Conservation (phyloP, 2,797 vertebrate genomes). For the Odontamblyopus lacepedii region DNA sequence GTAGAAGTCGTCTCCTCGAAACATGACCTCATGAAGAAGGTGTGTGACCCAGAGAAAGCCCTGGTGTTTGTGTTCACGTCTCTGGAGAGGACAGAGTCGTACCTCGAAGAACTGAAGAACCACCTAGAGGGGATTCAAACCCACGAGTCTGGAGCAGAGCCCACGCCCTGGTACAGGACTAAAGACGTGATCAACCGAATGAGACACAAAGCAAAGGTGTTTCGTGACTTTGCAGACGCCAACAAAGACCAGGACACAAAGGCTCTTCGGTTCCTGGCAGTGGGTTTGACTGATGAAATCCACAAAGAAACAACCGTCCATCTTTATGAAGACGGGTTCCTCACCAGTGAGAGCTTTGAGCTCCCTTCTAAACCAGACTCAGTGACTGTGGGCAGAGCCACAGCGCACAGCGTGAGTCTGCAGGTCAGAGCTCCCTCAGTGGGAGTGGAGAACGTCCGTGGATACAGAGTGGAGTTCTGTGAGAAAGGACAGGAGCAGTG, state of each 20-base stretch:
- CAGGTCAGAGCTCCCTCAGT: background rate
- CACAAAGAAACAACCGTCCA: background rate
- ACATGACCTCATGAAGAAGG: background rate
- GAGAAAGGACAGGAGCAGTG: slow-evolving; percentile 1
- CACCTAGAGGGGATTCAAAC: background rate
- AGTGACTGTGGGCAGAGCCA: background rate
- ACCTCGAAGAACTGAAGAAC: background rate
- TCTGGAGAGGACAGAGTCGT: background rate
- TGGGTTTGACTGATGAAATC: background rate
- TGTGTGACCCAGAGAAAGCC: background rate
- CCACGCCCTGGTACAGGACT: background rate
- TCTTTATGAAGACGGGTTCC: background rate
- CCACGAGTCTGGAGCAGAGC: background rate
- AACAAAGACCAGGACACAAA: slow-evolving; percentile 12
- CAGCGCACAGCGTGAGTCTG: background rate
- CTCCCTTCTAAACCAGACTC: background rate
- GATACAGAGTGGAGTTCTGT: slow-evolving; percentile 1
- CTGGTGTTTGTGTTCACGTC: background rate
- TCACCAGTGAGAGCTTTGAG: background rate
- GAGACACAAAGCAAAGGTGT: background rate
- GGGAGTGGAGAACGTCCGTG: background rate
- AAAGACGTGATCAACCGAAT: background rate
- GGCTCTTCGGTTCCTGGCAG: slow-evolving; percentile 29
- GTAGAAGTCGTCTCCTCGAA: slow-evolving; percentile 22
- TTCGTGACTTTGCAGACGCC: background rate